Evolutionary conservation across 2,797 vertebrate species (phyloP).

Genomic region (Melanotaenia pygmaea): DNA sequence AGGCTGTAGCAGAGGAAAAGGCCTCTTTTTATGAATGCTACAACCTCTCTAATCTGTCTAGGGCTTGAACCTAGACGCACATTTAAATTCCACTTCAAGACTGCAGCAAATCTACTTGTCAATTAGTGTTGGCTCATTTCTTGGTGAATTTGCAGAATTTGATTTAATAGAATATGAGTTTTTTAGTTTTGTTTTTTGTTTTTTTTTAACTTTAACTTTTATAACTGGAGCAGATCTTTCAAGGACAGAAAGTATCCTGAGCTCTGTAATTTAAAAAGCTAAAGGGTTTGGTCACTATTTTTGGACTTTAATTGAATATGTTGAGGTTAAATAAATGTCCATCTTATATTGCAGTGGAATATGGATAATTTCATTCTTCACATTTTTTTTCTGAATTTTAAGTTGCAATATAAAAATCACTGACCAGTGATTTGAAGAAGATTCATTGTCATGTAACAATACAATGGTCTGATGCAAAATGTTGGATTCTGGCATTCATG

Average conservation of each 20-base stretch:
- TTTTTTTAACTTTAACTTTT: conserved; percentile 26
- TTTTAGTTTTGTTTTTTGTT: too few relatives aligned
- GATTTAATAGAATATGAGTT: conserved; percentile 33
- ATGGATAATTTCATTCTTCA: not conserved
- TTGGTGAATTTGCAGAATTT: conserved; percentile 27
- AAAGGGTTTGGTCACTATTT: conserved; percentile 14
- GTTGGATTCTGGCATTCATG: too few relatives aligned
- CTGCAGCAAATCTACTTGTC: conserved; percentile 44
- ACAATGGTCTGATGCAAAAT: too few relatives aligned
- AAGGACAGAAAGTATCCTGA: conserved; percentile 40
- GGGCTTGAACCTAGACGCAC: conserved; percentile 22
- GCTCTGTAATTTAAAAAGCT: conserved; percentile 16
- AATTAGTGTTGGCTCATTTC: conserved; percentile 26
- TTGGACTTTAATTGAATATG: conserved; percentile 14
- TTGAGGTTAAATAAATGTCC: not conserved
- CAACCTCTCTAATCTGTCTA: conserved; percentile 41
- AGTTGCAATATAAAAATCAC: not conserved
- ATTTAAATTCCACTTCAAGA: conserved; percentile 4
- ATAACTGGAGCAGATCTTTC: conserved; percentile 38
- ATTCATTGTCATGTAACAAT: too few relatives aligned
- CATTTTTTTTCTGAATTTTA: not conserved
- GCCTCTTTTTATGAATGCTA: conserved; percentile 44
- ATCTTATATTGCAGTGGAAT: conserved; percentile 15
- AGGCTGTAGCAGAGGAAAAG: conserved; percentile 43
- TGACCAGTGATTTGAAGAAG: not conserved